A percentile compares a stretch with the other conserved stretches of the same genome.
These are phyloP conservation scores for Chloropsis hardwickii DNA, from an alignment of 2,113 vertebrate species.

Conservation along the genomic window DNA sequence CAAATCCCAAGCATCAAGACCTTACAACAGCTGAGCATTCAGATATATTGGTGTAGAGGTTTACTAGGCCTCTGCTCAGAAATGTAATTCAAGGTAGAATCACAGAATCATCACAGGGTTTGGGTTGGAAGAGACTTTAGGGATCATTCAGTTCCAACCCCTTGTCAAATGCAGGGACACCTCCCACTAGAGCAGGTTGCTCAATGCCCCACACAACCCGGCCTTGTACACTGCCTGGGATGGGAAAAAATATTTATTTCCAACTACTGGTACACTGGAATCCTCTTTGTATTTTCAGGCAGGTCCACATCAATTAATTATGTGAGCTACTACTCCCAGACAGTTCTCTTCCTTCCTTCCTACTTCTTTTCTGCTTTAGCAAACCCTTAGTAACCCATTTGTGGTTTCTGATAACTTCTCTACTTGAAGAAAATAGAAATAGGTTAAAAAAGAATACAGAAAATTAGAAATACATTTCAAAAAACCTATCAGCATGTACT, in stretches of 20 bases:
- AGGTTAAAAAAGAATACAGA: neutral
- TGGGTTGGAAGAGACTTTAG: neutral
- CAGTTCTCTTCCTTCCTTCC: neutral
- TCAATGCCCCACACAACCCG: accelerated
- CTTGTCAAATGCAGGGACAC: neutral
- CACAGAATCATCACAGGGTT: neutral
- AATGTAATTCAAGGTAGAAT: neutral
- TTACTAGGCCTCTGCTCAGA: neutral
- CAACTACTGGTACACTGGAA: neutral
- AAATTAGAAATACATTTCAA: neutral
- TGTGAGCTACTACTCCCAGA: neutral
- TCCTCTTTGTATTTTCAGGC: neutral
- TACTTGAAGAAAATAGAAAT: neutral
- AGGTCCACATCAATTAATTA: neutral
- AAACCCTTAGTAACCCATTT: neutral
- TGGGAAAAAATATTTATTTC: neutral
- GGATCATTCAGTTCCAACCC: neutral
- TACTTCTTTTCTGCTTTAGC: neutral
- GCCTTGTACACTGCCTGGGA: neutral
- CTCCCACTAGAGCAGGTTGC: neutral
- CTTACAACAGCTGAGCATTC: neutral
- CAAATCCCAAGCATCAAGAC: neutral
- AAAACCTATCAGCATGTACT: neutral
- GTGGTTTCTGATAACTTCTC: neutral
- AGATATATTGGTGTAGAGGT: neutral